Conservation (phyloP, 2,113 vertebrate species). For the Setophaga petechia region DNA sequence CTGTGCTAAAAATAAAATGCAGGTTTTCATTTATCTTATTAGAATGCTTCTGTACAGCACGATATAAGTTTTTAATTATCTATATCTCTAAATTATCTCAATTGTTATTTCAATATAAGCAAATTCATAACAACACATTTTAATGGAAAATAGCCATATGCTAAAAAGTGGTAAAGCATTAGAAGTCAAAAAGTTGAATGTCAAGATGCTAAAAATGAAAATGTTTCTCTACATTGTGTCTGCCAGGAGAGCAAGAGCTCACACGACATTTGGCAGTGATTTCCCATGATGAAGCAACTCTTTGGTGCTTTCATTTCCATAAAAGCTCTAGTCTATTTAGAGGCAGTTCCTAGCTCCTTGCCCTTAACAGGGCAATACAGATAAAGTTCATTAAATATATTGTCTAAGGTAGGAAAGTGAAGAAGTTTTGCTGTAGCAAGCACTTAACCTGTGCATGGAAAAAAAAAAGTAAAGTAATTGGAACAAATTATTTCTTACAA, state of each 20-base stretch:
- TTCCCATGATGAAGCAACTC: constrained; percentile 55
- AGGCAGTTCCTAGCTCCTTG: constrained; percentile 13
- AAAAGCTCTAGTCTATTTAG: constrained; percentile 49
- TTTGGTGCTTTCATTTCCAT: constrained; percentile 39
- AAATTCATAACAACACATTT: background rate
- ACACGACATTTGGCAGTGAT: constrained; percentile 28
- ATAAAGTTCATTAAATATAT: constrained; percentile 56
- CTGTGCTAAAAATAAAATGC: constrained; percentile 27
- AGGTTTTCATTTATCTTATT: background rate
- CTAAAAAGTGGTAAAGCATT: background rate
- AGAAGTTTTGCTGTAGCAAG: constrained; percentile 38
- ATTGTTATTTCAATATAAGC: background rate
- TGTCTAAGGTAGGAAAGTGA: background rate
- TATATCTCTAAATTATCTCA: background rate
- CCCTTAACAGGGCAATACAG: background rate
- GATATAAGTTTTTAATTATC: constrained; percentile 29
- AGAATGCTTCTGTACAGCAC: background rate
- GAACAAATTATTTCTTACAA: constrained; percentile 26
- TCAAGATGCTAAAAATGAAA: constrained; percentile 39
- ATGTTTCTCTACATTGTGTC: background rate
- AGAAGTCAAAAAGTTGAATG: constrained; percentile 12
- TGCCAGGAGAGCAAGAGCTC: constrained; percentile 35
- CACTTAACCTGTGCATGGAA: background rate
- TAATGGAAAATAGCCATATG: background rate
- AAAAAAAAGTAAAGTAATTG: background rate